Conservation (phyloP, 2,888 invertebrate species). For the Odontomyia ornata region DNA sequence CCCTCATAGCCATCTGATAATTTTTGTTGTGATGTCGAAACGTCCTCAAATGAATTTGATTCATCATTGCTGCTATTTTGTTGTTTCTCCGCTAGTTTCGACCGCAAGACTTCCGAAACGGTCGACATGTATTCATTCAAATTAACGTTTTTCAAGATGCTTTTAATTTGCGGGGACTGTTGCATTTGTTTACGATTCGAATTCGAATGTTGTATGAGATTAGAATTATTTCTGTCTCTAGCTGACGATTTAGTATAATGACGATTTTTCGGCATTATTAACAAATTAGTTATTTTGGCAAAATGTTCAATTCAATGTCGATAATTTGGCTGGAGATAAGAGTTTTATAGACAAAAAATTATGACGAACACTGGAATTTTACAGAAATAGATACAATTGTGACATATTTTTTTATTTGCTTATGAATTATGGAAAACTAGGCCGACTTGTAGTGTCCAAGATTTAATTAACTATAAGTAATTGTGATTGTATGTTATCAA, state of each 20-base stretch:
- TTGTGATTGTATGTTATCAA: no score
- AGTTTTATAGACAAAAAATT: not conserved
- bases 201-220: not conserved
- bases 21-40: not conserved
- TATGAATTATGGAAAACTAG: no score
- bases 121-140: conserved; percentile 1
- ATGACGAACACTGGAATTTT: conserved; percentile 27
- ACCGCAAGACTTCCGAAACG: not conserved
- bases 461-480: no score
- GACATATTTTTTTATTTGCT: conserved; percentile 12
- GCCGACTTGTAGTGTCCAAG: no score
- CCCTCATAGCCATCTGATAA: not conserved
- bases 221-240: not conserved
- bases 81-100: not conserved
- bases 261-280: conserved; percentile 28
- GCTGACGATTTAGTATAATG: not conserved
- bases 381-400: not conserved
- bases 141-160: conserved; percentile 26
- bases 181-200: not conserved
- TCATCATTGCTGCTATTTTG: not conserved
- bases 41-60: no score
- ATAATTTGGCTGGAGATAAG: conserved; percentile 8
- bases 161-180: not conserved
- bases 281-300: not conserved
- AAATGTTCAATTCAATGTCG: not conserved